phyloP scores from a whole-genome alignment of 1,140 invertebrate genomes.

The Apis florea region DNA sequence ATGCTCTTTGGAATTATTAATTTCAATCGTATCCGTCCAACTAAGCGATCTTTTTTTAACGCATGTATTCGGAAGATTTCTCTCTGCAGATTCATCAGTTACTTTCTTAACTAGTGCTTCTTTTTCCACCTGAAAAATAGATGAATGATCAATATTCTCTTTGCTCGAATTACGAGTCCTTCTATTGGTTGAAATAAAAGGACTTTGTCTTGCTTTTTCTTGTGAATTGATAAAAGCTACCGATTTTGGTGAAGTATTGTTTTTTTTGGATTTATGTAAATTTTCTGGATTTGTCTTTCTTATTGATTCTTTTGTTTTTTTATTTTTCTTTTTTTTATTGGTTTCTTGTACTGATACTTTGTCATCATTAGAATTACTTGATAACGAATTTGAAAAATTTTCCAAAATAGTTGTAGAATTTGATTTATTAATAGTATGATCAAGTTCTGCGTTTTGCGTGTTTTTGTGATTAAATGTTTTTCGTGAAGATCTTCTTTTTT shows the following conservation, averaged over 20 bases:
- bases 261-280: neutral
- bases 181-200: constrained; percentile 6
- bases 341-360: neutral
- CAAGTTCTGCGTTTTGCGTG: neutral
- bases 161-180: constrained; percentile 7
- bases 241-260: neutral
- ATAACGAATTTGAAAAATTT: neutral
- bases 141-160: constrained; percentile 14
- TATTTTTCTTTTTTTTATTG: neutral
- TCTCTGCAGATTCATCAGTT: neutral
- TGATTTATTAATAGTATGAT: neutral
- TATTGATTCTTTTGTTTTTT: neutral
- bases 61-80: neutral
- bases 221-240: neutral
- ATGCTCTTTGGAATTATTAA: constrained; percentile 7
- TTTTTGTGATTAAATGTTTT: neutral
- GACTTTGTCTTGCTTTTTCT: neutral
- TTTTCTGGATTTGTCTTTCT: neutral
- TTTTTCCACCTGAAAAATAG: constrained; percentile 27
- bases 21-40: neutral
- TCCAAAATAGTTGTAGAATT: neutral
- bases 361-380: neutral
- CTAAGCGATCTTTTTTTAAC: constrained; percentile 17
- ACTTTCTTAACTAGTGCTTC: neutral
- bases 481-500: neutral